Percentiles rank a stretch among this genome's conserved stretches.
These are phyloP conservation scores for Aphelenchoides avenae DNA, from an alignment of 1,140 invertebrate species.

Conservation along the genomic window DNA sequence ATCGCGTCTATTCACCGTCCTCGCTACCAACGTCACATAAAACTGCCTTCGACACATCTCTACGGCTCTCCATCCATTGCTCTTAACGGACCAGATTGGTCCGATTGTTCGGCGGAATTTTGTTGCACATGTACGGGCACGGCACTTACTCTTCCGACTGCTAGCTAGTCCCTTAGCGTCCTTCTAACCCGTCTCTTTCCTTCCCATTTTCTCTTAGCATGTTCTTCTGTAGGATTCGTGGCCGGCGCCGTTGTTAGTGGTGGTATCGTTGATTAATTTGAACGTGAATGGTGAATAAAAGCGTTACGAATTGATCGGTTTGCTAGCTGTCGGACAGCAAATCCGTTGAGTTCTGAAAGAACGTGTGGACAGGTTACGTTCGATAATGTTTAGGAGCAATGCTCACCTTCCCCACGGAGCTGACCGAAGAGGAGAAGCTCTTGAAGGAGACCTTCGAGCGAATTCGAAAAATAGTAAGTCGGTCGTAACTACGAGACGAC, in stretches of 20 bases:
- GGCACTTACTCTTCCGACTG: too few relatives aligned
- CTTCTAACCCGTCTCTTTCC: too few relatives aligned
- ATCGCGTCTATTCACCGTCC: too few relatives aligned
- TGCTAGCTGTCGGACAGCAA: neutral
- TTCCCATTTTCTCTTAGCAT: too few relatives aligned
- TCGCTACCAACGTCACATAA: too few relatives aligned
- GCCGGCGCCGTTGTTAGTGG: neutral
- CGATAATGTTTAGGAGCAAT: neutral
- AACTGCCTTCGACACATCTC: too few relatives aligned
- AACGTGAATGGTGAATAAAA: neutral
- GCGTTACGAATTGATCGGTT: conserved; percentile 2
- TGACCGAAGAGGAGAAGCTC: conserved; percentile 36
- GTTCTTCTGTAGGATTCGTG: neutral
- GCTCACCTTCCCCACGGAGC: conserved; percentile 1
- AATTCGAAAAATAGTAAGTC: conserved; percentile 18
- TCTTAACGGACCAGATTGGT: too few relatives aligned
- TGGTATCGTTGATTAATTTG: conserved; percentile 3
- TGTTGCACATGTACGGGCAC: too few relatives aligned
- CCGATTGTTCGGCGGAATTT: too few relatives aligned
- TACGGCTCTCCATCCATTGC: too few relatives aligned
- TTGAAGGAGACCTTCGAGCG: conserved; percentile 30
- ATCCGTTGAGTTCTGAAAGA: conserved; percentile 2
- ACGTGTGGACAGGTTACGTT: conserved; percentile 8
- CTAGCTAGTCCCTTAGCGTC: too few relatives aligned
- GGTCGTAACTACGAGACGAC: neutral